Evolutionary conservation across 2,113 vertebrate genomes (phyloP).

Genomic region (Stigmatopora argus): DNA sequence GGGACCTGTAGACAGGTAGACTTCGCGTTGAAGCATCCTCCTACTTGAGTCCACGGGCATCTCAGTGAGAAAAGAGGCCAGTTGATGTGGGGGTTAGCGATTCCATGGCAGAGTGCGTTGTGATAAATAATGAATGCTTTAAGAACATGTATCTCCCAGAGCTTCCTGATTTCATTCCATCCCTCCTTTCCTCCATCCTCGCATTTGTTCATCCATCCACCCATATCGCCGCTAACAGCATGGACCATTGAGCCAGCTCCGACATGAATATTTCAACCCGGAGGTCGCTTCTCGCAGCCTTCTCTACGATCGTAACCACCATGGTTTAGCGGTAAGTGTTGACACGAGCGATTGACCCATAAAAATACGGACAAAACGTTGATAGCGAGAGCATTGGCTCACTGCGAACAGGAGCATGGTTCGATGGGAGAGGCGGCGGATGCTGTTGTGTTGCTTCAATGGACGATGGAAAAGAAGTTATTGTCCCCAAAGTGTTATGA

Average conservation of each 20-base stretch:
- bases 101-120: slow-evolving; percentile 50
- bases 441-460: slow-evolving; percentile 28
- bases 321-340: slow-evolving; percentile 47
- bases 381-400: slow-evolving; percentile 48
- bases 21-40: slow-evolving; percentile 38
- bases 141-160: slow-evolving; percentile 56
- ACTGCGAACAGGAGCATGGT: not conserved
- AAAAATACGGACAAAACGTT: slow-evolving; percentile 55
- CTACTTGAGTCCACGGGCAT: slow-evolving; percentile 42
- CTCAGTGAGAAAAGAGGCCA: slow-evolving; percentile 66
- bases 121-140: slow-evolving; percentile 69
- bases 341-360: slow-evolving; percentile 62
- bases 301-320: slow-evolving; percentile 31
- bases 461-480: slow-evolving; percentile 6
- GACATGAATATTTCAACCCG: slow-evolving; percentile 62
- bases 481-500: not conserved
- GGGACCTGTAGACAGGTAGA: slow-evolving; percentile 54
- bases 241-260: slow-evolving; percentile 28
- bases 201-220: slow-evolving; percentile 35
- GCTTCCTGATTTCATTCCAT: slow-evolving; percentile 35
- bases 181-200: slow-evolving; percentile 37
- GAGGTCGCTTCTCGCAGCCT: slow-evolving; percentile 30
- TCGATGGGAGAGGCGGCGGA: slow-evolving; percentile 17
- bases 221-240: slow-evolving; percentile 39
- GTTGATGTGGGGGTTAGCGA: slow-evolving; percentile 64